These are phyloP conservation scores for Helicoverpa zea DNA, from an alignment of 1,140 invertebrate genomes.

Conservation along the genomic window DNA sequence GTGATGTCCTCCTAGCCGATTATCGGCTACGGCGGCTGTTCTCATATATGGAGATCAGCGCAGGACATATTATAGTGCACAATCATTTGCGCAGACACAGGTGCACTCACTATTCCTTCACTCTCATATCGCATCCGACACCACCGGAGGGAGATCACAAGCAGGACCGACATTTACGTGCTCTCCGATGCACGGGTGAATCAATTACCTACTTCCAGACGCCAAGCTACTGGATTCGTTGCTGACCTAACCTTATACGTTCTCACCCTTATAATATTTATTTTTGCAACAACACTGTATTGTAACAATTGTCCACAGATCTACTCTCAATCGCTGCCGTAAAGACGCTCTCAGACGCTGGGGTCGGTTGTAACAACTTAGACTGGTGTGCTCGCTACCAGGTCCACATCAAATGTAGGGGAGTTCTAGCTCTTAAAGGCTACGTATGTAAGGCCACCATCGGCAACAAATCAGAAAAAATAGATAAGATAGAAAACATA, in stretches of 20 bases:
- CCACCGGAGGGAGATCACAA: too few species aligned
- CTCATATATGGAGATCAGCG: too few species aligned
- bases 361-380: slow-evolving; percentile 77
- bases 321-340: slow-evolving; percentile 76
- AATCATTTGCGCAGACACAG: too few species aligned
- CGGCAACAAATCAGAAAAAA: slow-evolving; percentile 46
- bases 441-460: slow-evolving; percentile 86
- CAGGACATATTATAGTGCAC: too few species aligned
- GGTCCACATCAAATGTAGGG: slow-evolving; percentile 95
- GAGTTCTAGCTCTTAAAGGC: slow-evolving; percentile 95
- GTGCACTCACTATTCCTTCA: too few species aligned
- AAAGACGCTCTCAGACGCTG: slow-evolving; percentile 76
- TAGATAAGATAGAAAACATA: slow-evolving; percentile 22
- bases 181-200: background rate
- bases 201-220: background rate
- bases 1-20: too few species aligned
- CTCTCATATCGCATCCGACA: too few species aligned
- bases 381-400: slow-evolving; percentile 94
- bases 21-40: background rate
- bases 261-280: background rate
- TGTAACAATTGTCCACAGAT: slow-evolving; percentile 65
- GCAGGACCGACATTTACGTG: too few species aligned
- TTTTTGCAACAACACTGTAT: background rate
- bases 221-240: too few species aligned
- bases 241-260: too few species aligned